Base-by-base conservation (phyloP, 2,888 invertebrate genomes). In the Pomacea canaliculata region DNA sequence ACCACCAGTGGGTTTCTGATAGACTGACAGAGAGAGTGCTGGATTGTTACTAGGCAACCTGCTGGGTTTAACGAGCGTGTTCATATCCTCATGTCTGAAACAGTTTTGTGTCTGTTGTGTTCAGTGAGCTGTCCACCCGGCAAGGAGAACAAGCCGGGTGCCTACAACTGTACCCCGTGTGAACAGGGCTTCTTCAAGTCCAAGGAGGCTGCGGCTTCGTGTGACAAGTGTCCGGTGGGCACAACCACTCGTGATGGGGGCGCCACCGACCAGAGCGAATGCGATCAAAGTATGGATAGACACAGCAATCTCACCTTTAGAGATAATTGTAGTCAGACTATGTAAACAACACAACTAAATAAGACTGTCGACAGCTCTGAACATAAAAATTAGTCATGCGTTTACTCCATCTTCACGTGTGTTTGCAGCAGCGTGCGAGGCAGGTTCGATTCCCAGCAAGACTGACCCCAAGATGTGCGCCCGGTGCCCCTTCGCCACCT, bases 161-260 rank as follows among this genome's bases (percentile, higher is more conserved):
- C 93, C 7, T 60, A 77, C 67, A 60, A 59, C 27, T 98, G 98
- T 89, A 92, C 94, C 62, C 94, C 95, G 19, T 98, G 98, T 87
- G 94, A 84, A 0, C 82, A 84, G 23, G 91, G 91, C 51, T 83
- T 77, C 78, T 85, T 82, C 72, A 84, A 84, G 77, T 76, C 76
- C 46, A 69, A 10, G 13, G 68, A 59, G 46, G 83, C 81, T 27
- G 78, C 81, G 37, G 71, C 70, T 13, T 66, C 19, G 4, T 84
- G 84, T 73, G 71, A 37, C 13, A 65, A 71, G 0, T 84, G 84
- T 77, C 78, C 79, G 19, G 51, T 16, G 2, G 79, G 77, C 46
- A 76, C 73, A 46, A 82, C 80, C 16, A 83, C 83, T 18, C 48
- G 77, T 13, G 76, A 75, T 18, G 73, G 37, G 46, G 81, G 79